These are phyloP conservation scores for Piscicola geometra DNA, from an alignment of 2,888 invertebrate species.

Conservation along the genomic window DNA sequence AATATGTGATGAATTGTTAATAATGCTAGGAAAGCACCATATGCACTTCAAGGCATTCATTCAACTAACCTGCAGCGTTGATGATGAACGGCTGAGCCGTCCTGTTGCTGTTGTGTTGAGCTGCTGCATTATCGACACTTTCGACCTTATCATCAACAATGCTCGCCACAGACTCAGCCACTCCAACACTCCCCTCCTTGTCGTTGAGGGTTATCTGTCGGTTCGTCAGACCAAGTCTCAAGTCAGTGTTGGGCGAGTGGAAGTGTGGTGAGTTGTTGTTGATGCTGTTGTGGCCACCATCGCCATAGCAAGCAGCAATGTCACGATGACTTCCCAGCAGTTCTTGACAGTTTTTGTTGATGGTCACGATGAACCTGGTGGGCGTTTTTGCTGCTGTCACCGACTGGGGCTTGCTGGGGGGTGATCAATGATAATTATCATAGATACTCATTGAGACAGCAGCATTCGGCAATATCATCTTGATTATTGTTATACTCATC, in stretches of 20 bases:
- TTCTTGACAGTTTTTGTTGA: background rate
- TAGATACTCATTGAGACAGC: too few species aligned
- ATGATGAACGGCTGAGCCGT: constrained; percentile 7
- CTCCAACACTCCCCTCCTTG: background rate
- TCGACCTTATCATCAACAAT: background rate
- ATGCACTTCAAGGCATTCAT: background rate
- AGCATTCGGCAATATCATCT: too few species aligned
- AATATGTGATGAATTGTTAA: background rate
- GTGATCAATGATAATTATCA: too few species aligned
- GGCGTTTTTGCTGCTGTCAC: too few species aligned
- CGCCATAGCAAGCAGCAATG: background rate
- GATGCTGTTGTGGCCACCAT: background rate
- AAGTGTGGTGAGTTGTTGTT: too few species aligned
- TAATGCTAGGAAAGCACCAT: background rate
- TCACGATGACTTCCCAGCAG: background rate
- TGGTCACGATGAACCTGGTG: background rate
- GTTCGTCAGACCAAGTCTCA: background rate
- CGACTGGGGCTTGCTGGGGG: too few species aligned
- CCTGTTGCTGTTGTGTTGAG: constrained; percentile 3
- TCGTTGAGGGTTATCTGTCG: background rate
- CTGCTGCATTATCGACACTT: background rate
- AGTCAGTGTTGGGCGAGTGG: too few species aligned
- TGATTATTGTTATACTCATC: background rate
- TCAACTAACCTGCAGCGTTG: background rate
- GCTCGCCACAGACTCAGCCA: background rate